phyloP scores from a whole-genome alignment of 2,888 invertebrate species.

The Trissoscelio sp. region DNA sequence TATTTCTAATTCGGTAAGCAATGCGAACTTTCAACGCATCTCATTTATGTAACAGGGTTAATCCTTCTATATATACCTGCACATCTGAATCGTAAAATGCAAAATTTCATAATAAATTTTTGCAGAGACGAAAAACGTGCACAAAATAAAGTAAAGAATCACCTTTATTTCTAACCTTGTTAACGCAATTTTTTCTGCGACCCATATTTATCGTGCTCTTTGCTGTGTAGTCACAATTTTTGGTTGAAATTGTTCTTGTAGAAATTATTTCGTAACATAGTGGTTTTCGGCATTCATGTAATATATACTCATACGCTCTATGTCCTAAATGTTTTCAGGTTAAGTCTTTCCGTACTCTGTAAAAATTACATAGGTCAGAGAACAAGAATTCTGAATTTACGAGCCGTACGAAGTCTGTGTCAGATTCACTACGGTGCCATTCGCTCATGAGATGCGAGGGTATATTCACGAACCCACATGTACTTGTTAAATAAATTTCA shows the following conservation, averaged over 20 bases:
- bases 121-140: background rate
- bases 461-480: constrained; percentile 64
- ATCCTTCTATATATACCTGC: constrained; percentile 1
- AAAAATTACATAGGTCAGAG: constrained; percentile 62
- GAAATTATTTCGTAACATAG: constrained; percentile 42
- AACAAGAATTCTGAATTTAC: constrained; percentile 66
- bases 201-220: constrained; percentile 23
- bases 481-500: constrained; percentile 67
- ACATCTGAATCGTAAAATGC: constrained; percentile 7
- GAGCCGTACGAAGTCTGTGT: constrained; percentile 55
- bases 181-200: constrained; percentile 25
- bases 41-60: constrained; percentile 4
- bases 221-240: constrained; percentile 30
- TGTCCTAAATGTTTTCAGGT: constrained; percentile 56
- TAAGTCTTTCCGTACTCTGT: constrained; percentile 52
- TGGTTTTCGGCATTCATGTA: constrained; percentile 48
- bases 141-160: background rate
- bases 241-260: constrained; percentile 46
- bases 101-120: constrained; percentile 13
- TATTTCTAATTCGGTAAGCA: background rate
- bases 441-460: constrained; percentile 61
- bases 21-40: background rate
- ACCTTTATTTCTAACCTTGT: constrained; percentile 23
- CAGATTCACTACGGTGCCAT: constrained; percentile 64
- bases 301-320: constrained; percentile 29